Conservation (phyloP, 2,113 vertebrate species). For the Spilogale gracilis region DNA sequence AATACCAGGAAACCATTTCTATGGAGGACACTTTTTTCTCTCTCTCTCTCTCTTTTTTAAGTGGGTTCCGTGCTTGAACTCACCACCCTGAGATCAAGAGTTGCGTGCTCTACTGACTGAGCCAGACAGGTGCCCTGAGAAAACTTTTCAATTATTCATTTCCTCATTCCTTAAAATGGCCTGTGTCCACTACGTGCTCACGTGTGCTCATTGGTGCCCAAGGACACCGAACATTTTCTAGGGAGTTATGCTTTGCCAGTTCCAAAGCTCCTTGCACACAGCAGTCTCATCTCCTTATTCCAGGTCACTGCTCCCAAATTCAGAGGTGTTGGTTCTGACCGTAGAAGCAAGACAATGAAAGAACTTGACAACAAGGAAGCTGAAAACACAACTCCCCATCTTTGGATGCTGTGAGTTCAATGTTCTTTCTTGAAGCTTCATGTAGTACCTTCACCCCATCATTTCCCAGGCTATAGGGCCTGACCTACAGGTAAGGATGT, state of each 20-base stretch:
- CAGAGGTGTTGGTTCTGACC: neutral
- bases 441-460: fast-evolving
- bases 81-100: neutral
- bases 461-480: neutral
- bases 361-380: neutral
- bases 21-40: neutral
- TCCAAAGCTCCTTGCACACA: neutral
- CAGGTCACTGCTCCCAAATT: neutral
- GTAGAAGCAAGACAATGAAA: neutral
- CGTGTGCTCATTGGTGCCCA: neutral
- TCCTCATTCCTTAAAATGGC: neutral
- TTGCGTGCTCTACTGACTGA: neutral
- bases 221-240: neutral
- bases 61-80: neutral
- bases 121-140: neutral
- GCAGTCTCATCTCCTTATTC: neutral
- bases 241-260: neutral
- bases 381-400: neutral
- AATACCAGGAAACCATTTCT: neutral
- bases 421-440: neutral
- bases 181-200: no score
- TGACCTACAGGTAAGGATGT: neutral
- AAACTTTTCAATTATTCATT: neutral
- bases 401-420: neutral
- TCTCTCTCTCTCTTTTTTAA: no score